Evolutionary conservation across 2,797 vertebrate species (phyloP).

Genomic region (Melopsittacus undulatus): DNA sequence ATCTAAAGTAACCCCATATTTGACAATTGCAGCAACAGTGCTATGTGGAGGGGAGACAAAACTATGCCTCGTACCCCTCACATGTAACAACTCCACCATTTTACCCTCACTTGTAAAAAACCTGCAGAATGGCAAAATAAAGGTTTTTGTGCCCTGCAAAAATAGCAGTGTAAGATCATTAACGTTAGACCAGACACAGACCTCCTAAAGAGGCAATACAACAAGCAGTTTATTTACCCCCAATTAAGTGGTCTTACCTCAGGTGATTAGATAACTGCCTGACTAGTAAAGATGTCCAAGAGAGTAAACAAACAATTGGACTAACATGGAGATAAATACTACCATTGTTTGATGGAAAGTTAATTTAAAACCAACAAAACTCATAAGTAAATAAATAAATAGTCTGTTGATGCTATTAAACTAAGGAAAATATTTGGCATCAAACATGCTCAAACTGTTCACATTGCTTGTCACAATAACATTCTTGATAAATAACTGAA

Average conservation of each 20-base stretch:
- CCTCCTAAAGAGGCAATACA: neutral
- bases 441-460: constrained; percentile 10
- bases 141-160: neutral
- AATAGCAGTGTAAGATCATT: neutral
- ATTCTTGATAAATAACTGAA: constrained; percentile 28
- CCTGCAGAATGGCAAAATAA: neutral
- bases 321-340: neutral
- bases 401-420: neutral
- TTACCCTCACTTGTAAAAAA: neutral
- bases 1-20: neutral
- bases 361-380: constrained; percentile 25
- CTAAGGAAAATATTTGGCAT: constrained; percentile 15
- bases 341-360: neutral
- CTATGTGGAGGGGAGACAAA: accelerated
- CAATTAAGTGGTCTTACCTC: neutral
- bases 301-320: constrained; percentile 6
- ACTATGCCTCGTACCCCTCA: neutral
- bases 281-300: neutral
- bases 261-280: neutral
- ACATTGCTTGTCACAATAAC: constrained; percentile 4
- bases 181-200: neutral
- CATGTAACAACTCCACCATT: neutral
- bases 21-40: neutral
- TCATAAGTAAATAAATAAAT: neutral
- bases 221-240: neutral